Percentiles rank a stretch among this genome's conserved stretches.
These are phyloP conservation scores for Hippopotamyrus pictus DNA, from an alignment of 2,797 vertebrate genomes.

Conservation along the genomic window DNA sequence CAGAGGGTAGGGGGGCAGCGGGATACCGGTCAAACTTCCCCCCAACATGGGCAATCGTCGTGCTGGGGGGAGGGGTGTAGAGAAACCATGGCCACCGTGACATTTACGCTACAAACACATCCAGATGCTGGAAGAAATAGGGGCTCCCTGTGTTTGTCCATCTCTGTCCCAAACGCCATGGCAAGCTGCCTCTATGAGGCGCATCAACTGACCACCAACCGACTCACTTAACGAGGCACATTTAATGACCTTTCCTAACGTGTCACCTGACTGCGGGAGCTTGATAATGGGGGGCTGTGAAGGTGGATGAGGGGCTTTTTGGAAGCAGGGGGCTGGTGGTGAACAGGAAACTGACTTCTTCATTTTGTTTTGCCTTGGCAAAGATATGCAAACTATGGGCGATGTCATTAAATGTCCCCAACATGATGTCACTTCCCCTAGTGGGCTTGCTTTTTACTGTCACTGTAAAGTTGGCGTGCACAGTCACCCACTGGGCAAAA, in stretches of 20 bases:
- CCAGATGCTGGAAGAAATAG: neutral
- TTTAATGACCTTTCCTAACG: neutral
- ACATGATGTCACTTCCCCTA: neutral
- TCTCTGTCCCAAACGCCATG: too few relatives aligned
- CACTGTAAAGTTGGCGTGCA: neutral
- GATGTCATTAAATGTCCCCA: neutral
- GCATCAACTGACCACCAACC: neutral
- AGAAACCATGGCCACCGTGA: neutral
- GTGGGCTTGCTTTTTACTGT: neutral
- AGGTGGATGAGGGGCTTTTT: neutral
- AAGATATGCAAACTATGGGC: neutral
- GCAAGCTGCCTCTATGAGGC: neutral
- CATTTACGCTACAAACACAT: neutral
- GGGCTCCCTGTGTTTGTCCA: neutral
- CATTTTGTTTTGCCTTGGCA: neutral
- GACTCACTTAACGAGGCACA: neutral
- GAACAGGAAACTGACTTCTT: neutral
- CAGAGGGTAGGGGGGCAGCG: neutral
- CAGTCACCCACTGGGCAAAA: neutral
- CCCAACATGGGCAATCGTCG: neutral
- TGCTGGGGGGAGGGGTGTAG: neutral
- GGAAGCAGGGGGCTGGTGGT: neutral
- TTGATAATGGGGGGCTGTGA: neutral
- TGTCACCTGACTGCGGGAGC: neutral
- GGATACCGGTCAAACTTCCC: neutral